Evolutionary conservation across 2,797 vertebrate genomes (phyloP).

Genomic region (Miichthys miiuy): DNA sequence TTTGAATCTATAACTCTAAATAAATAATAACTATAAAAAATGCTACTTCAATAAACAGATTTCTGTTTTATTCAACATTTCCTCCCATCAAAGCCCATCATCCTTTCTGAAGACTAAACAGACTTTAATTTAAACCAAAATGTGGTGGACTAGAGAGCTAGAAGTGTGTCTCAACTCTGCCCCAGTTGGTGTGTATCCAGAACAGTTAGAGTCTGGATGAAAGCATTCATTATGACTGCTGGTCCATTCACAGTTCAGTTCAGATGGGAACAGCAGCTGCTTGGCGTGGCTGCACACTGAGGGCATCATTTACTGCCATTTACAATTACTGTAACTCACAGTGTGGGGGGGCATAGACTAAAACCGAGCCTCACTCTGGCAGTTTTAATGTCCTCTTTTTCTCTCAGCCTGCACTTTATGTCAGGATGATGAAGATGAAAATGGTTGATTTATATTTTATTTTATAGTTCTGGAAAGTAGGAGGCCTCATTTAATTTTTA

Average conservation of each 20-base stretch:
- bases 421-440: neutral
- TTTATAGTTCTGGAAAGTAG: neutral
- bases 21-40: too few relatives aligned
- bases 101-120: neutral
- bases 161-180: constrained; percentile 74
- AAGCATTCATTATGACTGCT: constrained; percentile 49
- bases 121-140: neutral
- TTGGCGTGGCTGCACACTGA: constrained; percentile 27
- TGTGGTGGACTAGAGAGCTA: constrained; percentile 32
- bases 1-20: neutral
- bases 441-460: neutral
- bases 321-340: constrained; percentile 27
- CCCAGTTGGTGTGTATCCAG: constrained; percentile 73
- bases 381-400: neutral
- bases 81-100: neutral
- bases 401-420: neutral
- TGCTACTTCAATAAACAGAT: neutral
- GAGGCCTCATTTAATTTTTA: neutral
- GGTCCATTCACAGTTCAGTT: constrained; percentile 28
- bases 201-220: constrained; percentile 46
- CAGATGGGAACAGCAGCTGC: constrained; percentile 42
- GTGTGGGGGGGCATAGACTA: neutral
- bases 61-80: neutral
- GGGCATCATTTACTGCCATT: constrained; percentile 35
- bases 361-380: constrained; percentile 3